Percentiles rank a stretch among this genome's conserved stretches.
Evolutionary conservation across 1,140 invertebrate species (phyloP).

Genomic region (Cotesia chilonis): DNA sequence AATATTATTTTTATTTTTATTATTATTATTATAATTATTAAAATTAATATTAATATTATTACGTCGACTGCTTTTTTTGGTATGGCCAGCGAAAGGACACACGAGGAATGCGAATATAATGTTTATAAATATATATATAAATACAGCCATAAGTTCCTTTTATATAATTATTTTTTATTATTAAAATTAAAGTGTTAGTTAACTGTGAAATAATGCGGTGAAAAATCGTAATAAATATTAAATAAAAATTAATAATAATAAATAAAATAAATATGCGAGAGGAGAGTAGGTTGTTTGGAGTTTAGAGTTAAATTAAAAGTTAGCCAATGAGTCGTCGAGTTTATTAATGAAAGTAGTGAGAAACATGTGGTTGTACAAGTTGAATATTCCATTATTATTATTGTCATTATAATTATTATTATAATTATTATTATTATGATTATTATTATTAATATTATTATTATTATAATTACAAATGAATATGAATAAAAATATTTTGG

Average conservation of each 20-base stretch:
- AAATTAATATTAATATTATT: no score
- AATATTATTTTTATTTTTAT: neutral
- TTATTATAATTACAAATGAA: neutral
- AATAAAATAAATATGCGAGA: neutral
- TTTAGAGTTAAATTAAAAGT: slow-evolving; percentile 13
- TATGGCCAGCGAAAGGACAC: slow-evolving; percentile 17
- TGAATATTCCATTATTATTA: slow-evolving; percentile 25
- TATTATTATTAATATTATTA: neutral
- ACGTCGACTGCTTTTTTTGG: neutral
- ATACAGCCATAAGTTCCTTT: slow-evolving; percentile 14
- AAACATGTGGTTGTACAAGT: slow-evolving; percentile 18
- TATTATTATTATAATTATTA: no score
- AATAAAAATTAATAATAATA: no score
- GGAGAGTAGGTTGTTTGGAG: slow-evolving; percentile 14
- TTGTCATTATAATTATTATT: slow-evolving; percentile 1
- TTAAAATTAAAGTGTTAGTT: slow-evolving; percentile 2
- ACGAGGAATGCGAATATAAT: neutral
- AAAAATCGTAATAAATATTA: slow-evolving; percentile 2
- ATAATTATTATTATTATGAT: slow-evolving; percentile 24
- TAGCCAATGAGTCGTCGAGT: slow-evolving; percentile 1
- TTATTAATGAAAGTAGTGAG: neutral
- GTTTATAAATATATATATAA: neutral
- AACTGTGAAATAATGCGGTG: neutral
- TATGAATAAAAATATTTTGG: slow-evolving; percentile 16
- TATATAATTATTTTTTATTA: slow-evolving; percentile 19